Evolutionary conservation across 2,888 invertebrate genomes (phyloP), one percentile per base, ranked within the genome.

Genomic region (Ecliptopera silaceata): DNA sequence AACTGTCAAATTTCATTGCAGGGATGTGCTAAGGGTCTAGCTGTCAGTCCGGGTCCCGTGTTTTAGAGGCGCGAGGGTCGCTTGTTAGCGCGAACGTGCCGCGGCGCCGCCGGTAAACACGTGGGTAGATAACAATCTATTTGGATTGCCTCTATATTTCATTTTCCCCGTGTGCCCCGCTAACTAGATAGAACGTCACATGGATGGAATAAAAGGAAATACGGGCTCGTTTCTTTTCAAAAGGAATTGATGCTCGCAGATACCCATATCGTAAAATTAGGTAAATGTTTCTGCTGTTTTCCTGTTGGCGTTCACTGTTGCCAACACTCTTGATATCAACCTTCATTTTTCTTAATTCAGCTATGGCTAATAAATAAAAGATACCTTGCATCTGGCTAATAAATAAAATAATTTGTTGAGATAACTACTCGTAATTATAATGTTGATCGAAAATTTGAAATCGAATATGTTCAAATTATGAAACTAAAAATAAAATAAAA

Each of bases 141-240:
- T 90, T 87, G 90, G 86, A 91, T 92, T 92, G 92, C 88, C 88
- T 87, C 89, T 91, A 90, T 92, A 92, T 91, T 86, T 91, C 89
- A 91, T 92, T 91, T 91, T 90, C 89, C 86, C 86, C 81, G 82
- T 80, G 74, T 76, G 72, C 75, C 80, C 79, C 82, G 83, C 85
- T 91, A 91, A 91, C 91, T 91, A 88, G 90, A 88, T 85, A 84
- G 80, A 86, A 84, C 82, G 71, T 77, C 80, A 73, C 79, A 75
- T 74, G 68, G 69, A 68, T 54, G 31, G 54, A 73, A 79, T 74
- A 62, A 58, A 59, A 68, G 72, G 74, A 76, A 85, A 90, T 90
- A 86, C 88, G 88, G 90, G 90, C 77, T 61, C 74, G 66, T 74
- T 78, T 79, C 79, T 80, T 77, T 79, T 79, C 75, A 77, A 76